Evolutionary conservation across 2,888 invertebrate species (phyloP), one percentile per base, ranked within the genome.

Genomic region (Tenthredo amoena): DNA sequence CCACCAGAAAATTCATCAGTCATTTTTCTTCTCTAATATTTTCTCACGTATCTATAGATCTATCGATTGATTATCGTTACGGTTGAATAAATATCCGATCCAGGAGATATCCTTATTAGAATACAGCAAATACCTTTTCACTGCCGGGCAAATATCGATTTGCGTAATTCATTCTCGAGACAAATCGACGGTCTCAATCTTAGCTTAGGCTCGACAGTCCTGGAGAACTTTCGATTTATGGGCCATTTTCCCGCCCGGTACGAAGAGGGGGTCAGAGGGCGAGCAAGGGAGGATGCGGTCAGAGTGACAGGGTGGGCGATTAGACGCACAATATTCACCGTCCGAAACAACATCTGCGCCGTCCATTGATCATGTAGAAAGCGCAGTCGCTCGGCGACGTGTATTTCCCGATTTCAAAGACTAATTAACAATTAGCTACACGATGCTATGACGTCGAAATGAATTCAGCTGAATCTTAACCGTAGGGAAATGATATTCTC

Each of bases 281-380:
- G 88, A 18, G n/a, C 26, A 31, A 47, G 58, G 58, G 85, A 87
- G 83, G 88, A 87, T 91, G 92, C 90, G 93, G 93, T 93, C 93
- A 92, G 91, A 93, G 91, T 92, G 93, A 93, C 93, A 92, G 93
- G 92, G 91, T 91, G 92, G 92, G 89, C 92, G 93, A 93, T 93
- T 93, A 93, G 92, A 91, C 92, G 92, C 91, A 92, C 93, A 92
- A 93, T 93, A 92, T 92, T 92, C 91, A 88, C 90, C 90, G 90
- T 91, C 90, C 89, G 89, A 90, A 91, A 89, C 91, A 91, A 91
- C 93, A 93, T 92, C 93, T 93, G 92, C 91, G 91, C 89, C 91
- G 90, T 91, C 92, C 92, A 92, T 92, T 92, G 93, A 93, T 93
- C 93, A 92, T 89, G 87, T 43, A 55, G 84, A 31, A 74, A 34